Conservation (phyloP, 2,888 invertebrate species). For the Patella depressa region DNA sequence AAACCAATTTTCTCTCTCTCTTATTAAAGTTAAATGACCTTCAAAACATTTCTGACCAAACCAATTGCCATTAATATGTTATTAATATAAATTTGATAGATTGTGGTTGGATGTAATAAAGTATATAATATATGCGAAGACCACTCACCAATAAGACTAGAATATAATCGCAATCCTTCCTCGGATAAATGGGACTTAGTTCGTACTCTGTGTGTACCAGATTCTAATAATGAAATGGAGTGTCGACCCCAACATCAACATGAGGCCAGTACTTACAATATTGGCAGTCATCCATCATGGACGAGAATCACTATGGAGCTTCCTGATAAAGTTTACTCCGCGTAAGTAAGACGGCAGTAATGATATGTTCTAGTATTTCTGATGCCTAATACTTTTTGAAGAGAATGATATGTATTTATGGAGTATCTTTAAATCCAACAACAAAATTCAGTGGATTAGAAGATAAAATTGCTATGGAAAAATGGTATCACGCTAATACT, state of each 20-base stretch:
- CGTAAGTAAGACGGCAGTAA: conserved; percentile 49
- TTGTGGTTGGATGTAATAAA: conserved; percentile 68
- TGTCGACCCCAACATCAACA: conserved; percentile 70
- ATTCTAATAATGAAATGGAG: conserved; percentile 59
- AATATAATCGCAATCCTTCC: conserved; percentile 69
- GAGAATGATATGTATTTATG: no score
- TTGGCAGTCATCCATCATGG: conserved; percentile 66
- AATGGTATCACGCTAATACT: no score
- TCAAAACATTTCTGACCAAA: no score
- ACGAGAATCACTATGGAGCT: conserved; percentile 67
- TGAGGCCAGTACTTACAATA: conserved; percentile 61
- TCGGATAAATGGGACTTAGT: conserved; percentile 67
- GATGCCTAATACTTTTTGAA: no score
- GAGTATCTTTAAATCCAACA: no score
- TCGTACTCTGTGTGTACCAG: conserved; percentile 67
- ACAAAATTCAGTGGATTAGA: no score
- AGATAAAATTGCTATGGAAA: no score
- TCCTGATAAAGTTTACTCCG: conserved; percentile 68
- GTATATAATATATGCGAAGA: conserved; percentile 54
- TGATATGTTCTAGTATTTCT: neutral
- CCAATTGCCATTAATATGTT: no score
- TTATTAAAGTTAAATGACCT: no score
- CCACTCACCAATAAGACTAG: conserved; percentile 59
- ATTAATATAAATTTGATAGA: conserved; percentile 44
- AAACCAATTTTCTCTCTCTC: no score